phyloP scores from a whole-genome alignment of 2,888 invertebrate genomes.

The Tetragnatha montana region DNA sequence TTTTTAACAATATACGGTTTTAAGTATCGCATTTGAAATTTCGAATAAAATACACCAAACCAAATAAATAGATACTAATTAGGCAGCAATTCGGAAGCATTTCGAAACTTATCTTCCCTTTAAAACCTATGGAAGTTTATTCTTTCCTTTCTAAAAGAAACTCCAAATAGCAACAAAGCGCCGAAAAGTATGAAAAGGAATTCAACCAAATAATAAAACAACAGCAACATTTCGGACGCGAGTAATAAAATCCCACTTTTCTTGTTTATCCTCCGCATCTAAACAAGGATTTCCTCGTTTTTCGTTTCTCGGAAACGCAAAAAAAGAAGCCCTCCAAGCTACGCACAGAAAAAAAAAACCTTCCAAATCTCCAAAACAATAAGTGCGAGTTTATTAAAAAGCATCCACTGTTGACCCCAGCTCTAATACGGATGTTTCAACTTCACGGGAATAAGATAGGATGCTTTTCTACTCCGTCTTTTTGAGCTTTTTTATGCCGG shows the following conservation, averaged over 20 bases:
- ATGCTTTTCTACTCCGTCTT: slow-evolving; percentile 21
- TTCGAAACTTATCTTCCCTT: not conserved
- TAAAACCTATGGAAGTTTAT: not conserved
- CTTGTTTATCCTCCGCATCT: slow-evolving; percentile 51
- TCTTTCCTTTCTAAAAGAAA: not conserved
- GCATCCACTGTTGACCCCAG: slow-evolving; percentile 63
- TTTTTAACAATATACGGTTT: too few relatives aligned
- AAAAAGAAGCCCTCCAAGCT: slow-evolving; percentile 20
- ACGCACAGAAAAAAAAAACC: not conserved
- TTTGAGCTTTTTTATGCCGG: slow-evolving; percentile 6
- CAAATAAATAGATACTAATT: too few relatives aligned
- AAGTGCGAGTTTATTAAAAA: slow-evolving; percentile 61
- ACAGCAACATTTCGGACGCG: slow-evolving; percentile 4
- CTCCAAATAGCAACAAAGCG: not conserved
- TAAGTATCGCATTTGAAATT: too few relatives aligned
- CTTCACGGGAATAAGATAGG: slow-evolving; percentile 49
- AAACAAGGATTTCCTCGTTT: slow-evolving; percentile 47
- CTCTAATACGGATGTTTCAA: slow-evolving; percentile 57
- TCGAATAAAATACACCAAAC: too few relatives aligned
- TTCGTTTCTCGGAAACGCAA: slow-evolving; percentile 37
- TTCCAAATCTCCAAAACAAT: slow-evolving; percentile 11
- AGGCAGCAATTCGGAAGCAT: too few relatives aligned
- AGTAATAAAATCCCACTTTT: slow-evolving; percentile 23
- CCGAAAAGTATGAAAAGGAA: not conserved
- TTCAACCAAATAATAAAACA: not conserved